Base-by-base conservation (phyloP, 2,797 vertebrate genomes). In the Xiphorhynchus erythropygius region DNA sequence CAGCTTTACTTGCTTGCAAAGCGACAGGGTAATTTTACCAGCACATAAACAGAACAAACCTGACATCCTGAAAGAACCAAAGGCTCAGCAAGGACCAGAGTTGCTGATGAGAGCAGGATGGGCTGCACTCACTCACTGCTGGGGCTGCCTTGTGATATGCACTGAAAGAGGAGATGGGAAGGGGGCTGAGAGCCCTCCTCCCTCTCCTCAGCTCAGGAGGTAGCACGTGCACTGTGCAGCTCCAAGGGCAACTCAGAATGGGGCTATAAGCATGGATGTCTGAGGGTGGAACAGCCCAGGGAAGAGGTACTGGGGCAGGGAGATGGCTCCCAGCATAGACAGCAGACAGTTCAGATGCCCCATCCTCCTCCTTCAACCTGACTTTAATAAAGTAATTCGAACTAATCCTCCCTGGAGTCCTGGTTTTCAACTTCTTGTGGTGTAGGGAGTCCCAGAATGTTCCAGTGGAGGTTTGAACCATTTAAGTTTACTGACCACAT, bases 1-100 rank as follows among this genome's bases (percentile, higher is more conserved):
- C 82, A 94, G 90, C 90, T 92, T 94, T 82, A 50, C 37, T 63
- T 82, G 50, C 93, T 93, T 84, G 80, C 78, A 87, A 76, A 90
- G 71, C 1, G 7, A 68, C 89, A 50, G 13, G 0, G 71, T 15
- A 27, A 80, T 59, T 85, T 64, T 80, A 28, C 78, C 52, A 32
- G 88, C 81, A 32, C 52, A 59, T 23, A 47, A 74, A 77, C 35
- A 70, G 71, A 95, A 76, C 74, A 79, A 89, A 86, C 69, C 69
- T 82, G 90, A 62, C 83, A 85, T 53, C 56, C 81, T 82, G 70
- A 56, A 76, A 44, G 60, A 33, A 41, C 64, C 60, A 55, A 52
- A 76, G 42, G n/a, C 81, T 67, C 78, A 59, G 75, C 3, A 1
- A 80, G 71, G 70, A 49, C 28, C 80, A 78, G 64, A 57, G 25